Evolutionary conservation across 2,888 invertebrate species (phyloP), one percentile per base, ranked within the genome.

Genomic region (Melanchra persicariae): DNA sequence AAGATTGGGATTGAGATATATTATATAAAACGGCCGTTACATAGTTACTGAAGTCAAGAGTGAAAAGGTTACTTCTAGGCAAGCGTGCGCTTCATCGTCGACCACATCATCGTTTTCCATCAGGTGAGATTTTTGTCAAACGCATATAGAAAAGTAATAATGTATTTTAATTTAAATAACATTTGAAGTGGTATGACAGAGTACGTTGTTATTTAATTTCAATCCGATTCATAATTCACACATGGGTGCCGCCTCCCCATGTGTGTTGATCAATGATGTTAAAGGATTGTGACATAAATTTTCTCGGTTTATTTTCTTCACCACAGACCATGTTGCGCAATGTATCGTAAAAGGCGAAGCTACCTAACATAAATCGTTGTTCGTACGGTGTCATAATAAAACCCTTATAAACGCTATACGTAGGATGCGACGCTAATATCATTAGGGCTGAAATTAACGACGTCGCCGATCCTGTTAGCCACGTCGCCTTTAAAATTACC

Each of bases 391-490:
- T 81, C 64, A 73, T 68, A 81, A 79, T 79, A 81, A 79, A 79
- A 81, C 77, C 79, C 77, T 65, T 80, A 83, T 83, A 83, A 83
- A 79, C 83, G 82, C 70, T 73, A 66, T 70, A 70, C 64, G 75
- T 66, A 66, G 74, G 76, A 81, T 77, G 81, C 62, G 61, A 58
- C 72, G 70, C 62, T 84, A 86, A 86, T 84, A 63, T 69, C 79
- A 86, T 85, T 87, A 85, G 70, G 67, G 66, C 72, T 61, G 69
- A 83, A 82, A 87, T 87, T 87, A 87, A 87, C 77, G 73, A 78
- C 75, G 66, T 65, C 66, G 77, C 64, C 77, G 81, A 86, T 87
- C 87, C 84, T 79, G 81, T 87, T 87, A 87, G 79, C 61, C 51
- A 61, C 77, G 74, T 74, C 81, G 82, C 77, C 76, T 81, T 80